A percentile compares a stretch with the other conserved stretches of the same genome.
These are phyloP conservation scores for Sebastes trivittatus DNA, from an alignment of 2,797 vertebrate species.

Conservation along the genomic window DNA sequence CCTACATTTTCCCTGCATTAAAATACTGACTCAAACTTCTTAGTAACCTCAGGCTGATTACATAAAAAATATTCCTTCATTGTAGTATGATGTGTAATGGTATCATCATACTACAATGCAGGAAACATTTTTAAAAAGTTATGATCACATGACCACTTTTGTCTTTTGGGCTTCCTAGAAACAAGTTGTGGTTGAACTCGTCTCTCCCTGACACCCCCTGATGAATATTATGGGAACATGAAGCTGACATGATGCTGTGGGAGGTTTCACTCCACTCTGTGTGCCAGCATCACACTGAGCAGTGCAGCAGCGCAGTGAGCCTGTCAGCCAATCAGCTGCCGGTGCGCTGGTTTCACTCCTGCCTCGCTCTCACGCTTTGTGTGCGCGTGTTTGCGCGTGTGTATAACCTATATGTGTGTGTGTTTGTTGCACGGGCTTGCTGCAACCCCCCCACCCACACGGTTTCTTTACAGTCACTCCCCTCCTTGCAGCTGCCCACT, in stretches of 20 bases:
- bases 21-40: neutral
- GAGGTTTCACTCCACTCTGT: constrained; percentile 14
- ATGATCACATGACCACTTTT: neutral
- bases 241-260: constrained; percentile 1
- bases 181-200: neutral
- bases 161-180: constrained; percentile 21
- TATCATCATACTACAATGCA: neutral
- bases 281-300: neutral
- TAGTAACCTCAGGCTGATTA: neutral
- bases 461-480: constrained; percentile 54
- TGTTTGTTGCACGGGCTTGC: neutral
- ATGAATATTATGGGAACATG: constrained; percentile 19
- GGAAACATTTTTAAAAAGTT: neutral
- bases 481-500: constrained; percentile 34
- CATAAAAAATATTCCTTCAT: no score
- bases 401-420: neutral
- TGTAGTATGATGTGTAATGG: no score
- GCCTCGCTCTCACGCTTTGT: neutral
- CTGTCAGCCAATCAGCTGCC: constrained; percentile 24
- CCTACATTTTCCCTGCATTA: neutral
- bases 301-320: neutral
- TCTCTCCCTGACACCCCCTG: neutral
- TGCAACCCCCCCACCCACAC: constrained; percentile 30
- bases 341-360: constrained; percentile 43
- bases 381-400: neutral